Percentiles rank a stretch among this genome's conserved stretches.
Conservation (phyloP, 1,140 invertebrate genomes). For the Drosophila mauritiana region DNA sequence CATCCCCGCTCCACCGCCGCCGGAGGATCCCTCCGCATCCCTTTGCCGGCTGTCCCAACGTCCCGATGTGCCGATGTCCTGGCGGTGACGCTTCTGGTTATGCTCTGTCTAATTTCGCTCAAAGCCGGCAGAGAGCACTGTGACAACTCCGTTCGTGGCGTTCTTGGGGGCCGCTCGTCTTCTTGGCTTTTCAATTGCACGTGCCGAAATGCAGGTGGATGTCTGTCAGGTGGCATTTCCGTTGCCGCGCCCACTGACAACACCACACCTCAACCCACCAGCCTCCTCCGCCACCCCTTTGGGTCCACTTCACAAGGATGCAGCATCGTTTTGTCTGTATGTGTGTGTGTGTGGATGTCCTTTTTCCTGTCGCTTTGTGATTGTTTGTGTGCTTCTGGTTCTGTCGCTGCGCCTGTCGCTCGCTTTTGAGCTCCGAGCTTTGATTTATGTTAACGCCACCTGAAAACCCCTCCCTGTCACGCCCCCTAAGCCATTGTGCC, state of each 20-base stretch:
- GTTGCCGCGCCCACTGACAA: slow-evolving; percentile 1
- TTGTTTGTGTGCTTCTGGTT: slow-evolving; percentile 7
- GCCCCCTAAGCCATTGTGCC: not conserved
- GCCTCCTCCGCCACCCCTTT: not conserved
- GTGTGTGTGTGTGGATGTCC: slow-evolving; percentile 5
- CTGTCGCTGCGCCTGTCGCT: slow-evolving; percentile 70
- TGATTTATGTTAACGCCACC: slow-evolving; percentile 77
- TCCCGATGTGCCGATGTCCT: not conserved
- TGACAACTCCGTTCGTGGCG: slow-evolving; percentile 26
- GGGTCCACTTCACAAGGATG: not conserved
- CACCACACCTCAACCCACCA: no score
- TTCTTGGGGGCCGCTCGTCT: slow-evolving; percentile 35
- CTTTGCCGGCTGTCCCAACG: not conserved
- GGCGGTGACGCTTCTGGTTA: slow-evolving; percentile 41
- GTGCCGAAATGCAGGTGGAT: slow-evolving; percentile 76
- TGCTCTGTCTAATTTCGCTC: slow-evolving; percentile 74
- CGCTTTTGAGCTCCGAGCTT: slow-evolving; percentile 71
- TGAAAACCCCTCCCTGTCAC: slow-evolving; percentile 1
- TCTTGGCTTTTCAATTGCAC: slow-evolving; percentile 72
- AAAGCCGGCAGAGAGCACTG: slow-evolving; percentile 43
- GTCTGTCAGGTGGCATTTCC: slow-evolving; percentile 72
- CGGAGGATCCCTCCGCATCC: not conserved
- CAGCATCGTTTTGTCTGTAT: not conserved
- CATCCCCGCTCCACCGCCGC: slow-evolving; percentile 15
- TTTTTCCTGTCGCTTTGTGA: not conserved